A percentile compares a stretch with the other conserved stretches of the same genome.
Conservation (phyloP, 1,140 invertebrate genomes). For the Macrotrachela quadricornifera region DNA sequence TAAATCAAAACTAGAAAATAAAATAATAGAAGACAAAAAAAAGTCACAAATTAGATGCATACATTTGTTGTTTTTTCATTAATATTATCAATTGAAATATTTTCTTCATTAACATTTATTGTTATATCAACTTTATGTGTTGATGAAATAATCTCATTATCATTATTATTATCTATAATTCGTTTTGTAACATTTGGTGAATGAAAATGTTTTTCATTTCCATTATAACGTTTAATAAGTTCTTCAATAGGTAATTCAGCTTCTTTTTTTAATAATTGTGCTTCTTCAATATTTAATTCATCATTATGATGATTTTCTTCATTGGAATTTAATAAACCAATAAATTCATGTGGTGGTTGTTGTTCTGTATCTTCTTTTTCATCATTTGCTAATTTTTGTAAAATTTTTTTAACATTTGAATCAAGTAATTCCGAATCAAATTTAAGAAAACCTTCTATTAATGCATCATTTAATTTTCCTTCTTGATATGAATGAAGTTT, state of each 20-base stretch:
- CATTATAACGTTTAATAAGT: conserved; percentile 4
- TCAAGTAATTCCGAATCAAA: conserved; percentile 55
- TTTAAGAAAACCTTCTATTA: conserved; percentile 63
- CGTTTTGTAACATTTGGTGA: too few relatives aligned
- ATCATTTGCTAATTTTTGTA: background rate
- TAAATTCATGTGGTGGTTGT: background rate
- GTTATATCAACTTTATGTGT: too few relatives aligned
- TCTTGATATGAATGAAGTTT: conserved; percentile 48
- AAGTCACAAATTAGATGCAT: too few relatives aligned
- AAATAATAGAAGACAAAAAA: too few relatives aligned
- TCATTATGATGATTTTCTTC: background rate
- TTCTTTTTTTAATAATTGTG: background rate
- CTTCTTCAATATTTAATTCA: conserved; percentile 4
- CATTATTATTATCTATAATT: too few relatives aligned
- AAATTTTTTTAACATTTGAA: background rate
- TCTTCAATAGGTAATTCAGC: conserved; percentile 5
- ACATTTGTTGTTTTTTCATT: too few relatives aligned
- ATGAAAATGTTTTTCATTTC: background rate
- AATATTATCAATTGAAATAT: too few relatives aligned
- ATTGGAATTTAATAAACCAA: too few relatives aligned
- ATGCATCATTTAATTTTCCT: conserved; percentile 49
- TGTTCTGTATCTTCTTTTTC: conserved; percentile 3
- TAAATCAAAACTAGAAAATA: too few relatives aligned
- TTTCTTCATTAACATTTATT: too few relatives aligned
- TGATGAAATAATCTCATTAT: too few relatives aligned